These are phyloP conservation scores for Rhyacophila brunnea DNA, from an alignment of 1,140 invertebrate species.

Conservation along the genomic window DNA sequence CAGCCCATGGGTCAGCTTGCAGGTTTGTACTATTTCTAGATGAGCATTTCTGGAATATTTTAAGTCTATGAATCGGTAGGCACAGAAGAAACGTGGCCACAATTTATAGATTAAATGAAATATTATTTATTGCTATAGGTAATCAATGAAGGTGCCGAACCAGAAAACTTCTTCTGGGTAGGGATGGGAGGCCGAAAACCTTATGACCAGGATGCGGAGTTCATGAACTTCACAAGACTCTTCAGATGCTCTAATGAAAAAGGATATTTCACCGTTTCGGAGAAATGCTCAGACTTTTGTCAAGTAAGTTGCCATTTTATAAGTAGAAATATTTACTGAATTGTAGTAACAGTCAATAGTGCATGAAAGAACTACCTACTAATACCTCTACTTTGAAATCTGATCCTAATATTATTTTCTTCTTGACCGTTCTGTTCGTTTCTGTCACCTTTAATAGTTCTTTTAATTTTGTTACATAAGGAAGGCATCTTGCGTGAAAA, in stretches of 20 bases:
- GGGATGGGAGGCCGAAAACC: conserved; percentile 89
- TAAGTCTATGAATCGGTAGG: no score
- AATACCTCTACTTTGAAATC: no score
- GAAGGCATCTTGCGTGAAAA: no score
- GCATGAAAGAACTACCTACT: no score
- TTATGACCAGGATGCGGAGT: conserved; percentile 89
- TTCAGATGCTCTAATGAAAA: conserved; percentile 99
- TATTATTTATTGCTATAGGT: no score
- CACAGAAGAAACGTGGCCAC: no score
- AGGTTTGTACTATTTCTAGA: conserved; percentile 53
- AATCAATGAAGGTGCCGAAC: conserved; percentile 95
- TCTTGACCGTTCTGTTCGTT: no score
- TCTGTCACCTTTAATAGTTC: no score
- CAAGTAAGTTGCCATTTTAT: conserved; percentile 68
- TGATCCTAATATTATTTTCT: no score
- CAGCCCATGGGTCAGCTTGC: conserved; percentile 81
- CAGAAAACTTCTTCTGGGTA: conserved; percentile 99
- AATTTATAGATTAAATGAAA: no score
- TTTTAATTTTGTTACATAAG: no score
- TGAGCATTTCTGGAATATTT: no score
- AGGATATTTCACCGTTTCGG: conserved; percentile 98
- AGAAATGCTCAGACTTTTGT: conserved; percentile 99
- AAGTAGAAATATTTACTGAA: not conserved
- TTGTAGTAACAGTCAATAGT: not conserved
- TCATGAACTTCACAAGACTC: conserved; percentile 90